Evolutionary conservation across 1,140 invertebrate genomes (phyloP).

Genomic region (Sminthurides bifidus): DNA sequence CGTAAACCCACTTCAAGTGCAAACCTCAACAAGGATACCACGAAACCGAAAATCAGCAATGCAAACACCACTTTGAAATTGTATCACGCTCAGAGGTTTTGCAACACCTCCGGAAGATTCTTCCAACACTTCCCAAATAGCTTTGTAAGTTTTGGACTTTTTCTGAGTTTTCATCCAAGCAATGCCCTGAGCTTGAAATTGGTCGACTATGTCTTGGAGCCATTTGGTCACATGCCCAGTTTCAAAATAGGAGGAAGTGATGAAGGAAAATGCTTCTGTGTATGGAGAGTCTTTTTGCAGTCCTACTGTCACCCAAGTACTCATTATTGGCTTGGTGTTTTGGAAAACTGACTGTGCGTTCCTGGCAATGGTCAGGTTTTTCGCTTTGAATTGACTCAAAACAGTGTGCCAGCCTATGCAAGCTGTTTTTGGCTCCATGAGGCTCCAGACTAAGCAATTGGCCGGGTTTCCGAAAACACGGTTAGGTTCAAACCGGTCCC

Average conservation of each 20-base stretch:
- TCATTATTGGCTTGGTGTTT: background rate
- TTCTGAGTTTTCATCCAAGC: background rate
- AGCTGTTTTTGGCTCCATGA: conserved; percentile 4
- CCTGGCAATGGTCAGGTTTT: conserved; percentile 3
- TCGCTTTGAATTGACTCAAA: background rate
- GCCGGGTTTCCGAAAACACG: background rate
- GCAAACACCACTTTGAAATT: too few species aligned
- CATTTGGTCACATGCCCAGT: background rate
- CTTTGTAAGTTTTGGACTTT: background rate
- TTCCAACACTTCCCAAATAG: too few species aligned
- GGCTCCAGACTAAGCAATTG: conserved; percentile 4
- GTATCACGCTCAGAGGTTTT: too few species aligned
- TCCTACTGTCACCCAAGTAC: conserved; percentile 5
- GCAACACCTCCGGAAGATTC: too few species aligned
- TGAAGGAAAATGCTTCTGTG: conserved; percentile 1
- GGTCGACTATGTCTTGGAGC: background rate
- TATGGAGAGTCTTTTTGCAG: conserved; percentile 11
- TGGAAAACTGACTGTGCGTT: background rate
- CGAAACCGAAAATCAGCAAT: too few species aligned
- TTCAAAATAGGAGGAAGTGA: background rate
- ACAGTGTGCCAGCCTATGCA: conserved; percentile 16
- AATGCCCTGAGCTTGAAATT: background rate
- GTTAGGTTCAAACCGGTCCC: background rate
- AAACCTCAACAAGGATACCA: too few species aligned
- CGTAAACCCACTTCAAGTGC: too few species aligned